Conservation (phyloP, 2,888 invertebrate genomes). For the Schrankia costaestrigalis region DNA sequence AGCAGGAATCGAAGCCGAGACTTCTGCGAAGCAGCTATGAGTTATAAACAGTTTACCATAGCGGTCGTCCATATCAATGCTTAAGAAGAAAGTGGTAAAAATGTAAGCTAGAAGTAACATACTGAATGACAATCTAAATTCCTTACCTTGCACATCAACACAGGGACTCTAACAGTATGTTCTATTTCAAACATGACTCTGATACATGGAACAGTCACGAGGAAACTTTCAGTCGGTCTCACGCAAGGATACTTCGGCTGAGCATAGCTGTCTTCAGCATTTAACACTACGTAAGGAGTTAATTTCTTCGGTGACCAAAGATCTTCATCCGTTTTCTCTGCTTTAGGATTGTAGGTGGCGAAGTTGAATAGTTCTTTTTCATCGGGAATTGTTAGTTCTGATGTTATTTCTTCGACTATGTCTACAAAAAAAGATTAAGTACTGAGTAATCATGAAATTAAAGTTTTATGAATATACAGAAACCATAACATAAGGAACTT, state of each 20-base stretch:
- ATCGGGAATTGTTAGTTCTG: slow-evolving; percentile 63
- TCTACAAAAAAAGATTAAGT: slow-evolving; percentile 52
- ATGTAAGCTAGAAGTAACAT: neutral
- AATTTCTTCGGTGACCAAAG: slow-evolving; percentile 87
- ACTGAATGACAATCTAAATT: neutral
- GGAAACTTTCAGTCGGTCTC: slow-evolving; percentile 74
- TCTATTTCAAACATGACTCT: slow-evolving; percentile 84
- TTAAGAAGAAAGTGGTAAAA: too few species aligned
- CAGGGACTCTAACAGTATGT: slow-evolving; percentile 60
- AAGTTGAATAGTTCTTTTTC: slow-evolving; percentile 76
- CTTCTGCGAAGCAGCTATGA: too few species aligned
- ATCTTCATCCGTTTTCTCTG: slow-evolving; percentile 78
- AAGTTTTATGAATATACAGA: neutral
- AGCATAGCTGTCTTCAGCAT: slow-evolving; percentile 54
- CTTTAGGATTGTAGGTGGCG: slow-evolving; percentile 59
- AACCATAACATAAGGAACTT: too few species aligned
- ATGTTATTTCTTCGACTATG: slow-evolving; percentile 68
- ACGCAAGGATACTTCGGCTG: slow-evolving; percentile 60
- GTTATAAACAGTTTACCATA: too few species aligned
- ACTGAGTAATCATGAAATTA: neutral
- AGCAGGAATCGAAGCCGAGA: too few species aligned
- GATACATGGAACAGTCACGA: slow-evolving; percentile 79
- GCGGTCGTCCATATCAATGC: too few species aligned
- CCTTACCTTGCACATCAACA: slow-evolving; percentile 60
- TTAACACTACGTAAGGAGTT: slow-evolving; percentile 51